These are phyloP conservation scores for Dipodomys ordii DNA, from an alignment of 2,113 vertebrate genomes.

Conservation along the genomic window DNA sequence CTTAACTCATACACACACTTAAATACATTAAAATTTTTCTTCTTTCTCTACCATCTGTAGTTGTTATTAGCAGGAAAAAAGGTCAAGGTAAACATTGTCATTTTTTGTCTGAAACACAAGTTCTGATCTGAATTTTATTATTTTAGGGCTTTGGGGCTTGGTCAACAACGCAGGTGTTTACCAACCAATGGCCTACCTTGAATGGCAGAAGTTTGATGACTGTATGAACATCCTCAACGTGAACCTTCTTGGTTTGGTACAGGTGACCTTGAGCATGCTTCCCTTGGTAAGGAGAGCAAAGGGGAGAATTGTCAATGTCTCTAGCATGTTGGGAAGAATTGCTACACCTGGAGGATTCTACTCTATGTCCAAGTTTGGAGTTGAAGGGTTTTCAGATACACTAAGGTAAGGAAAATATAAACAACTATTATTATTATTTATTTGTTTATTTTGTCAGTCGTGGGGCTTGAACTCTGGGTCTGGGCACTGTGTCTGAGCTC, in stretches of 20 bases:
- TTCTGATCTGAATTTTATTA: conserved; percentile 20
- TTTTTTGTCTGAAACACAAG: conserved; percentile 24
- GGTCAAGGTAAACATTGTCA: not conserved
- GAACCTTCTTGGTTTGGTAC: conserved; percentile 84
- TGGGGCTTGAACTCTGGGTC: too few species aligned
- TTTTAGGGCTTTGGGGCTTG: conserved; percentile 73
- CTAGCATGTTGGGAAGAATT: conserved; percentile 84
- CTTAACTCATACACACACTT: not conserved
- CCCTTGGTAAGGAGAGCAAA: conserved; percentile 83
- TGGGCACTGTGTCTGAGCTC: too few species aligned
- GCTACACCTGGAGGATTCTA: conserved; percentile 77
- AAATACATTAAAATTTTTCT: conserved; percentile 21
- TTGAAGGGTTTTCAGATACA: conserved; percentile 87
- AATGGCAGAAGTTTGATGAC: conserved; percentile 17
- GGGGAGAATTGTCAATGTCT: conserved; percentile 85
- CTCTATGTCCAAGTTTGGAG: conserved; percentile 84
- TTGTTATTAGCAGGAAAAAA: not conserved
- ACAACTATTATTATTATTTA: too few species aligned
- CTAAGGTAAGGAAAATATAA: conserved; percentile 82
- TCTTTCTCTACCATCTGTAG: conserved; percentile 27
- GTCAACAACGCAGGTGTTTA: conserved; percentile 58
- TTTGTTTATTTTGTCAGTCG: too few species aligned
- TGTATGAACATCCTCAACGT: conserved; percentile 67
- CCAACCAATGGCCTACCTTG: not conserved
- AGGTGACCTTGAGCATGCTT: conserved; percentile 84